A percentile compares a stretch with the other conserved stretches of the same genome.
Conservation (phyloP, 2,797 vertebrate genomes). For the Eulemur coronatus region DNA sequence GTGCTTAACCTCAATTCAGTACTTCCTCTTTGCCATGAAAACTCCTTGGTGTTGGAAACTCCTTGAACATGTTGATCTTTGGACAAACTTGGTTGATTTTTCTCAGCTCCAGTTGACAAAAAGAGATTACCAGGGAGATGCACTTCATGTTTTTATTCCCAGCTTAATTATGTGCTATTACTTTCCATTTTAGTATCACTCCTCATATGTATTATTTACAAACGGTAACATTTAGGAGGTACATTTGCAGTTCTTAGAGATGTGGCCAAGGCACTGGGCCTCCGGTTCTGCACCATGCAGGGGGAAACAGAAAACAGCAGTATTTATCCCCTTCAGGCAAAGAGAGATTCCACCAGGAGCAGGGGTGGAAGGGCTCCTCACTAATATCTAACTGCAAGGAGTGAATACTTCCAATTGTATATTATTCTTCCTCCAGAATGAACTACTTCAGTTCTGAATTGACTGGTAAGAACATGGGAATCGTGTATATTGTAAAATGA, state of each 20-base stretch:
- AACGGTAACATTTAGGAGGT: background rate
- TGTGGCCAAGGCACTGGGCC: background rate
- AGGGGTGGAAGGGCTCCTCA: background rate
- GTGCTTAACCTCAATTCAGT: background rate
- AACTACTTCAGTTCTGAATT: background rate
- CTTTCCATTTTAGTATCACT: background rate
- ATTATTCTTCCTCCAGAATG: background rate
- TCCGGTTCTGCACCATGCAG: background rate
- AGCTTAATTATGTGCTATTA: background rate
- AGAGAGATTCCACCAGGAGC: background rate
- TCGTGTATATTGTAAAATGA: conserved; percentile 8
- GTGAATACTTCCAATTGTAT: conserved; percentile 10
- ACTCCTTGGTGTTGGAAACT: background rate
- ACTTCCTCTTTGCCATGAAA: background rate
- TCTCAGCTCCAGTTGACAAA: background rate
- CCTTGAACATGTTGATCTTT: background rate
- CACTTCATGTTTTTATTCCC: background rate
- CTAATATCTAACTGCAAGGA: background rate
- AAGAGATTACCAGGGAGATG: background rate
- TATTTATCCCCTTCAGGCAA: background rate
- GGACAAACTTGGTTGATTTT: background rate
- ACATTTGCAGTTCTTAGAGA: background rate
- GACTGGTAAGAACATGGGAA: background rate
- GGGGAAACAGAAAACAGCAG: background rate
- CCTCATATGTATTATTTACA: background rate